These are phyloP conservation scores for Lophius americanus DNA, from an alignment of 2,797 vertebrate species.

Conservation along the genomic window DNA sequence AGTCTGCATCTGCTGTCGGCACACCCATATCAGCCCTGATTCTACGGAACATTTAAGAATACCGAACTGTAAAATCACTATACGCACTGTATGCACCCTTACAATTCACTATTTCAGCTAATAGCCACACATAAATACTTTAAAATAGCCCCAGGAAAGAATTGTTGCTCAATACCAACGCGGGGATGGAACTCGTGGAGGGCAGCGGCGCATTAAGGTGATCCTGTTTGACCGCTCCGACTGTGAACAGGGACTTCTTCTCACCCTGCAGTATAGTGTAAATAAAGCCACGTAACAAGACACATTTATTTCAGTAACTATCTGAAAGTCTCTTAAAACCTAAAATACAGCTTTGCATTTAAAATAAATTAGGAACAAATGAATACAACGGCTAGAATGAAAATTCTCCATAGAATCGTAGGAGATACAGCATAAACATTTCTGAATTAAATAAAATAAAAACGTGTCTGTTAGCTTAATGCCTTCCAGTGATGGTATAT, in stretches of 20 bases:
- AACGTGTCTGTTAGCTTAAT: too few species aligned
- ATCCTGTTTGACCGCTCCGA: conserved; percentile 53
- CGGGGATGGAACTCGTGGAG: conserved; percentile 45
- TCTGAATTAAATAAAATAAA: too few species aligned
- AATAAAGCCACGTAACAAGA: too few species aligned
- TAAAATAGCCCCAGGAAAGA: conserved; percentile 7
- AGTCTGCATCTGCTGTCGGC: conserved; percentile 61
- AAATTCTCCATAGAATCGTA: too few species aligned
- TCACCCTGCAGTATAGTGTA: too few species aligned
- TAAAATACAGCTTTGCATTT: too few species aligned
- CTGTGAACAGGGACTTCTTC: neutral
- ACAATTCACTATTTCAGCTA: neutral
- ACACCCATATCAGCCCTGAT: conserved; percentile 57
- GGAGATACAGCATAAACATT: too few species aligned
- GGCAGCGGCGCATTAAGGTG: conserved; percentile 31
- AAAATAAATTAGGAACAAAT: too few species aligned
- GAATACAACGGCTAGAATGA: too few species aligned
- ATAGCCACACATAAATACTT: neutral
- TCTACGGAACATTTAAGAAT: neutral
- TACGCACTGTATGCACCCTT: neutral
- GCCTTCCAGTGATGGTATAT: too few species aligned
- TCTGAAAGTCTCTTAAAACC: too few species aligned
- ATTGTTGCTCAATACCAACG: conserved; percentile 36
- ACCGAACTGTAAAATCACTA: neutral
- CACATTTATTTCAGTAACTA: too few species aligned